Evolutionary conservation across 2,888 invertebrate species (phyloP), one percentile per base, ranked within the genome.

Genomic region (Azorinus chamasolen): DNA sequence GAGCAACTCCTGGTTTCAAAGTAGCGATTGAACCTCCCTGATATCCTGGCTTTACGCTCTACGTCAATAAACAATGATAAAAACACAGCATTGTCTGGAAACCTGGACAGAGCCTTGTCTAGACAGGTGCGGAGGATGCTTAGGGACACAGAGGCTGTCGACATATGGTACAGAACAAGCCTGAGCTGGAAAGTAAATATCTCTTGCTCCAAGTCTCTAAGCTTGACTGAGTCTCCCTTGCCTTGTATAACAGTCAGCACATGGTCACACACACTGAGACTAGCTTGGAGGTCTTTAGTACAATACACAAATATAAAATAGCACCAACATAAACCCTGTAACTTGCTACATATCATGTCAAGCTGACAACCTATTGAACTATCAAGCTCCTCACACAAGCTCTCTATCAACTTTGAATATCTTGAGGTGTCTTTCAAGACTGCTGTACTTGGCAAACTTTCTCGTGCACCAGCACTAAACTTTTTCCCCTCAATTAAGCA

Each of bases 271-370:
- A 79, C 66, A 37, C 53, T 54, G 12, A 70, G 39, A 58, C 81
- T 81, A 16, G 80, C 66, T 25, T 88, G 76, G 24, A 89, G 25
- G 43, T 85, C 89, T 20, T 76, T 73, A 24, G 88, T 85, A 74
- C 91, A 86, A 68, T 91, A 92, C 54, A 89, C 87, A 79, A 91
- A 92, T 58, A 90, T 66, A 6, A 88, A 85, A 75, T 81, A 88
- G 78, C 92, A 92, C 24, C 86, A 83, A 16, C 80, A 63, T 10
- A 32, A 10, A 32, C 32, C 10, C 5, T 32, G 32, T 32, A 32
- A 10, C 32, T 32, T 32, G 32, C 5, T 32, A 4, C 10, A 10
- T 32, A 32, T 10, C 10, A 10, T 32, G 10, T 32, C 32, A 32
- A 6, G 10, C 32, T 32, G 32, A 10, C 32, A 6, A 10, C 32